These are phyloP conservation scores for Rutilus rutilus DNA, from an alignment of 2,113 vertebrate species.

Conservation along the genomic window DNA sequence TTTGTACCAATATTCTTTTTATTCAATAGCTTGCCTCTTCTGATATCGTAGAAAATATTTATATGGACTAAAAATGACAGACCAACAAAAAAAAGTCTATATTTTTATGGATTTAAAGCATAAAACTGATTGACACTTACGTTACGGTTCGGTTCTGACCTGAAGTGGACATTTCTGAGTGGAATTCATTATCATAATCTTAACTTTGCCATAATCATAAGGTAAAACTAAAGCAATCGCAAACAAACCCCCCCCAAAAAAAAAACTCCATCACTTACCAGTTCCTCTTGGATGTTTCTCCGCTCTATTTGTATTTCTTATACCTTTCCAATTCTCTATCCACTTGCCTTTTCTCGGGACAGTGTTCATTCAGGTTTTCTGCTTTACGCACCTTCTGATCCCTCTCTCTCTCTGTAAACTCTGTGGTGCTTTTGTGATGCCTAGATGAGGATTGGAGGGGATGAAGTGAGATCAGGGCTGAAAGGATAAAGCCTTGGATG, in stretches of 20 bases:
- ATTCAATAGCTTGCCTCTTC: not conserved
- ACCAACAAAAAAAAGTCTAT: not conserved
- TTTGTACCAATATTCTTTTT: not conserved
- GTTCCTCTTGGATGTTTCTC: not conserved
- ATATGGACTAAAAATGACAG: not conserved
- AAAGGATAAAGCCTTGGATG: conserved; percentile 77
- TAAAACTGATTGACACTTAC: not conserved
- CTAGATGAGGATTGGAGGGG: conserved; percentile 79
- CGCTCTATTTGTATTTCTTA: not conserved
- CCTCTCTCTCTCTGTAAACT: conserved; percentile 56
- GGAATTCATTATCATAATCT: not conserved
- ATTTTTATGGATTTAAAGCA: not conserved
- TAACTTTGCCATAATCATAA: not conserved
- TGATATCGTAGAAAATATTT: not conserved
- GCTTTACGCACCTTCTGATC: conserved; percentile 55
- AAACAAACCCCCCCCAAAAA: not conserved
- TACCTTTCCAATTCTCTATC: conserved; percentile 56
- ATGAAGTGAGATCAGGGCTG: conserved; percentile 81
- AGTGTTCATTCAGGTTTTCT: conserved; percentile 65
- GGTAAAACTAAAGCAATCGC: not conserved
- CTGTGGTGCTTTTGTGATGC: conserved; percentile 67
- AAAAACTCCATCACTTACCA: conserved; percentile 40
- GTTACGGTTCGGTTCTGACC: not conserved
- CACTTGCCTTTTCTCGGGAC: conserved; percentile 44
- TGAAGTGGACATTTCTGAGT: not conserved